A percentile compares a stretch with the other conserved stretches of the same genome.
Evolutionary conservation across 2,888 invertebrate species (phyloP).

Genomic region (Dione vanillae): DNA sequence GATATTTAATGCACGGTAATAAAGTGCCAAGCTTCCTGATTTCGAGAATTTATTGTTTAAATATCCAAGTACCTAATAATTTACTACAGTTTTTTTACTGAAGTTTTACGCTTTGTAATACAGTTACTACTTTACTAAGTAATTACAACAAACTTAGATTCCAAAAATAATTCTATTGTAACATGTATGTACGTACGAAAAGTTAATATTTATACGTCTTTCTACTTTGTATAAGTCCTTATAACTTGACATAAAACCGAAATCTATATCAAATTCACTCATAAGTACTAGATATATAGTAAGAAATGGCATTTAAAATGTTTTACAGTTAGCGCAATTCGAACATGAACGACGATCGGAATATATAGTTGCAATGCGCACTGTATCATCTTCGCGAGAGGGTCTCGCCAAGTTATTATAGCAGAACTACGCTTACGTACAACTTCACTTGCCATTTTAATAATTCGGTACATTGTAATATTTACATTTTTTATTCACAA

Average conservation of each 20-base stretch:
- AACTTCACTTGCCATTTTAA: conserved; percentile 20
- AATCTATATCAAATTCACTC: background rate
- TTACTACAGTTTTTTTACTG: background rate
- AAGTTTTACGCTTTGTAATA: no score
- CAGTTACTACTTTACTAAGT: no score
- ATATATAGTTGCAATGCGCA: conserved; percentile 59
- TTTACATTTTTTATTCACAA: no score
- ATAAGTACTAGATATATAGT: background rate
- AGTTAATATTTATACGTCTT: no score
- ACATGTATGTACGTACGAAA: no score
- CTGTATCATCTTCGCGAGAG: conserved; percentile 63
- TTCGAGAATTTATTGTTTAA: background rate
- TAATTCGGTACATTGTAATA: background rate
- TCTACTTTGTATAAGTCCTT: no score
- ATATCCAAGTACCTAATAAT: no score
- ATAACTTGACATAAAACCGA: no score
- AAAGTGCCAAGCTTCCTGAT: conserved; percentile 5
- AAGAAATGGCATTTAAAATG: conserved; percentile 29
- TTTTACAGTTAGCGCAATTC: conserved; percentile 43
- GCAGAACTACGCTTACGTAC: conserved; percentile 51
- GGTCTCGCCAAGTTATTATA: conserved; percentile 61
- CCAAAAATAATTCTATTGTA: background rate
- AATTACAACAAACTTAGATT: background rate
- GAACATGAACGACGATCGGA: conserved; percentile 50
- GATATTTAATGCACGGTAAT: conserved; percentile 24